phyloP scores from a whole-genome alignment of 2,113 vertebrate species.

The Lampris megalopsis region DNA sequence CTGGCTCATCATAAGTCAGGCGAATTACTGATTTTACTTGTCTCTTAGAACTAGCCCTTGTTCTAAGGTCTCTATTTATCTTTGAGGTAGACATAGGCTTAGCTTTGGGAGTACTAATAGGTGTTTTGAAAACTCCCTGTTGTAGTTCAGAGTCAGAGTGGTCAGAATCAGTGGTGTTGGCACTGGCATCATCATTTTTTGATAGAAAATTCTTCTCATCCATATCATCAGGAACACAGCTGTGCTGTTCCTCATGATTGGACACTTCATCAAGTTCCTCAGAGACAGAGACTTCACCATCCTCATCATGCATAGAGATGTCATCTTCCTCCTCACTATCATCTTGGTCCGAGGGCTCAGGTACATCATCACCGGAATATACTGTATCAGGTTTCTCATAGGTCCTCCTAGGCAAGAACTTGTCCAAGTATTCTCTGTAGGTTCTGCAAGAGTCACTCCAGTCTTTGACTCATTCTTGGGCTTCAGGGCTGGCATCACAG shows the following conservation, averaged over 20 bases:
- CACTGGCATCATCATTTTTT: not conserved
- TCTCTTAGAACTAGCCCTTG: not conserved
- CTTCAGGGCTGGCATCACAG: not conserved
- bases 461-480: not conserved
- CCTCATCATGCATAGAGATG: not conserved
- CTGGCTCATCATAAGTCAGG: constrained; percentile 28
- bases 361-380: not conserved
- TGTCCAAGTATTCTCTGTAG: no score
- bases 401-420: no score
- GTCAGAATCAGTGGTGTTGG: not conserved
- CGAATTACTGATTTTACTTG: constrained; percentile 24
- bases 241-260: not conserved
- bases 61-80: not conserved
- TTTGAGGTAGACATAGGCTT: not conserved
- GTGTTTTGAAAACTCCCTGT: not conserved
- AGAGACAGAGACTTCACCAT: not conserved
- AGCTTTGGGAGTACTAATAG: not conserved
- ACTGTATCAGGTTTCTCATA: no score
- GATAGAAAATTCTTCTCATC: not conserved
- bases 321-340: not conserved
- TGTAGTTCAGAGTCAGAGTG: not conserved
- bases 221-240: not conserved
- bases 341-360: not conserved
- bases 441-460: not conserved
- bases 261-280: not conserved